Conservation (phyloP, 2,113 vertebrate genomes). For the Grantiella picta region DNA sequence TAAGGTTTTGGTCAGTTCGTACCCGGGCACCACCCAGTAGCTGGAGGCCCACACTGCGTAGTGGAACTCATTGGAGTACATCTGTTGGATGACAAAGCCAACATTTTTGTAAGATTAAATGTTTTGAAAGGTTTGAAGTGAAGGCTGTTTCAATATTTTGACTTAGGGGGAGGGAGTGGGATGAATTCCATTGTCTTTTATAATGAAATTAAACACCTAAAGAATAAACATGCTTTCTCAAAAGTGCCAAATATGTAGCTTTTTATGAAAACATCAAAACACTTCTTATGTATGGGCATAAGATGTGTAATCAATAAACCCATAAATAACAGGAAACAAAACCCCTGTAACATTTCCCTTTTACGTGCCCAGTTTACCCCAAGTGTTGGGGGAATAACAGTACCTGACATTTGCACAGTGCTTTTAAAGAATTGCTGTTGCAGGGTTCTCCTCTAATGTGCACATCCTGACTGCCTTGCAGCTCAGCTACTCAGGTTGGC, state of each 20-base stretch:
- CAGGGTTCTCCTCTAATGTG: background rate
- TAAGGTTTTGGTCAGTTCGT: background rate
- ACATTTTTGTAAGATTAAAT: background rate
- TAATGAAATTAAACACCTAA: background rate
- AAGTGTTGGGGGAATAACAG: background rate
- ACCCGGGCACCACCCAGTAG: background rate
- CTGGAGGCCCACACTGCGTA: background rate
- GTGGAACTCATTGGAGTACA: background rate
- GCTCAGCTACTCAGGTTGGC: conserved; percentile 71
- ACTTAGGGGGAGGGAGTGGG: too few relatives aligned
- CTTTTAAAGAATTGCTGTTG: background rate
- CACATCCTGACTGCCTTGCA: background rate
- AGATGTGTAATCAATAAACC: background rate
- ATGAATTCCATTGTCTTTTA: background rate
- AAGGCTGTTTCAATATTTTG: background rate
- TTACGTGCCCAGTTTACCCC: background rate
- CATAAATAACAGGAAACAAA: background rate
- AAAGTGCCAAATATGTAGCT: background rate
- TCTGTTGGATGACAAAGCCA: background rate
- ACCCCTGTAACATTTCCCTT: background rate
- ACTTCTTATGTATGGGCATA: background rate
- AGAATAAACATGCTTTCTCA: background rate
- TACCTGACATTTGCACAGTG: background rate
- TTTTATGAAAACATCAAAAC: background rate
- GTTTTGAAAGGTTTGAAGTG: background rate